Evolutionary conservation across 2,113 vertebrate genomes (phyloP).

Genomic region (Arothron firmamentum): DNA sequence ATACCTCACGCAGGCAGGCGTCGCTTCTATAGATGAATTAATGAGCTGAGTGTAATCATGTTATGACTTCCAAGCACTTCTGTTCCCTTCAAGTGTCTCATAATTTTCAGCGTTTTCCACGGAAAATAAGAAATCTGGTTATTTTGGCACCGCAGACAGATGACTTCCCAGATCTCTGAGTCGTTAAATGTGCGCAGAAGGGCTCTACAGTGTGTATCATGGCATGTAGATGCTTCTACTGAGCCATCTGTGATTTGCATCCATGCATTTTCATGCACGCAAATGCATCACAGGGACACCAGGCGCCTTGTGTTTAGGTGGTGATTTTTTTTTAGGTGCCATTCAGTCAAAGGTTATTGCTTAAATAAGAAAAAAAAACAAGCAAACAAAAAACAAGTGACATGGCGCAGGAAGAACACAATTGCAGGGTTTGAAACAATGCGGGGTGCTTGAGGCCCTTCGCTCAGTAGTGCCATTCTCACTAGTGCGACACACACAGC

Average conservation of each 20-base stretch:
- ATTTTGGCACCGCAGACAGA: neutral
- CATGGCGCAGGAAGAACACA: neutral
- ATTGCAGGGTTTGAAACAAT: slow-evolving; percentile 6
- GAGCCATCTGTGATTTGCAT: neutral
- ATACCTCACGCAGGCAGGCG: slow-evolving; percentile 6
- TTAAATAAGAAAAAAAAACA: neutral
- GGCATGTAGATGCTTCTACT: neutral
- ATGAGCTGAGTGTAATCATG: slow-evolving; percentile 15
- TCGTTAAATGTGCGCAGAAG: neutral
- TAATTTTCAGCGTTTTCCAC: neutral
- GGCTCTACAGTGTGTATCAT: neutral
- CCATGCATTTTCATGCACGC: neutral
- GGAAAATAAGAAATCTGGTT: neutral
- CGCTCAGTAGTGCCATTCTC: slow-evolving; percentile 8
- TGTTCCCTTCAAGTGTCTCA: slow-evolving; percentile 16
- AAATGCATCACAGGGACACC: neutral
- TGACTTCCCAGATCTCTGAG: neutral
- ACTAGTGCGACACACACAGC: slow-evolving; percentile 34
- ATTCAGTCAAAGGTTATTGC: slow-evolving; percentile 1
- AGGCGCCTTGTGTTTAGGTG: neutral
- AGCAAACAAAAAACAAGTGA: too few relatives aligned
- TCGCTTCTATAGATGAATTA: slow-evolving; percentile 20
- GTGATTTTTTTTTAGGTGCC: neutral
- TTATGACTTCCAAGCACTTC: slow-evolving; percentile 22
- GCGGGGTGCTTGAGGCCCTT: neutral